A percentile compares a stretch with the other conserved stretches of the same genome.
Conservation (phyloP, 2,113 vertebrate genomes). For the Psophia crepitans region DNA sequence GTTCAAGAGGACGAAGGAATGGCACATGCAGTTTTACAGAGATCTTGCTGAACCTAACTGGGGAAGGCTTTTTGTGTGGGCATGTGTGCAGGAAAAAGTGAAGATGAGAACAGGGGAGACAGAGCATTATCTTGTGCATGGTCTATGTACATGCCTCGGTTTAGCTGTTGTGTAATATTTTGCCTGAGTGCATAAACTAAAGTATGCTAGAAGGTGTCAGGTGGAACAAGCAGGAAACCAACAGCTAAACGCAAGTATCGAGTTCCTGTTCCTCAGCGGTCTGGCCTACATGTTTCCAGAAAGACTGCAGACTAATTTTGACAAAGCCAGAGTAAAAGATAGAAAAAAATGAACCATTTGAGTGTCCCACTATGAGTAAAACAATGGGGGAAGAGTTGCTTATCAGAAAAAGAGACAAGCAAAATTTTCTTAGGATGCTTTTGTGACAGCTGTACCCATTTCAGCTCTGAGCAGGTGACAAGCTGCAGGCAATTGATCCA, state of each 20-base stretch:
- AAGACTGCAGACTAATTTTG: neutral
- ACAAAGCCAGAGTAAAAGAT: neutral
- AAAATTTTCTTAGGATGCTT: neutral
- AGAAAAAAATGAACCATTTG: neutral
- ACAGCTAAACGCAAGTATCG: neutral
- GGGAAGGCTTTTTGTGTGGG: neutral
- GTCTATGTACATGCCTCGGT: neutral
- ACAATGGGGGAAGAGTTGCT: neutral
- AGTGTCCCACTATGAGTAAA: neutral
- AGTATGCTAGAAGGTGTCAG: rapidly evolving
- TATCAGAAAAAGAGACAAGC: neutral
- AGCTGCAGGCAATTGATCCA: neutral
- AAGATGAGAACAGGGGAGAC: neutral
- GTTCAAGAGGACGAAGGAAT: neutral
- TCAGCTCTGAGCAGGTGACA: neutral
- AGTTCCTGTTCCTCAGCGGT: neutral
- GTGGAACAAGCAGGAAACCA: neutral
- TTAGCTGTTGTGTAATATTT: neutral
- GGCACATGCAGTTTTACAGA: neutral
- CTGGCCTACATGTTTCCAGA: neutral
- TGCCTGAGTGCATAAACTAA: neutral
- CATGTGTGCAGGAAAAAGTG: neutral
- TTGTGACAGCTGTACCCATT: neutral
- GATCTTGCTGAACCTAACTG: neutral
- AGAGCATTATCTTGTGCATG: neutral